Base-by-base conservation (phyloP, 2,113 vertebrate species). In the Eptatretus burgeri region DNA sequence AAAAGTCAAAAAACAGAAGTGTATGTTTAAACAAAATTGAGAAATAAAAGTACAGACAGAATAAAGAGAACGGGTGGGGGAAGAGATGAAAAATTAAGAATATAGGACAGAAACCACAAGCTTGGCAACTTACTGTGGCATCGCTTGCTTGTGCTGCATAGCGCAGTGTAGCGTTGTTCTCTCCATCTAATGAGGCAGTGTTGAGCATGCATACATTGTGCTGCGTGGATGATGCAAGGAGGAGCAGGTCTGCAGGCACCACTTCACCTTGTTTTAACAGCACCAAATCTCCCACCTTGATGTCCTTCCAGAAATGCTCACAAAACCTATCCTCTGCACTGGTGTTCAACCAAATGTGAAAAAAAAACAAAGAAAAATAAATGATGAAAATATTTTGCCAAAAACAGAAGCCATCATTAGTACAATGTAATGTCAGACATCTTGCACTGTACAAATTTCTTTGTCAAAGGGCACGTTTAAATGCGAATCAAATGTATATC, bases 131-230 rank as follows among this genome's bases (percentile, higher is more conserved):
- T 77, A 96, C 91, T 69, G 85, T 76, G 70, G 88, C 84, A 0
- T 80, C 76, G 74, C 93, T 91, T 72, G 80, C 80, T 27, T 83
- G 82, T 64, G 88, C 81, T 63, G 94, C 83, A 73, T 85, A 85
- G 64, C 83, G 81, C 69, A 85, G 84, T n/a, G 89, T 95, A 20
- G 93, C 80, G 75, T 85, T 96, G 63, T 82, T 91, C 72, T 96
- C 91, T 51, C 87, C 88, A 1, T 95, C 91, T 5, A 95, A 74
- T 49, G 77, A 93, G 72, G 84, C 74, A 0, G 85, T 94, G 66
- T 96, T 84, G 63, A 91, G 72, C 73, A 80, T 77, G 70, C 87
- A 95, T 70, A 82, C 72, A 1, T 82, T 76, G 0, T 74, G 80
- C 67, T 76, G 80, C 67, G 91, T 82, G 0, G 87, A 86, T 62